A percentile compares a stretch with the other conserved stretches of the same genome.
These are phyloP conservation scores for Apostichopus parvimensis DNA, from an alignment of 35 echinoderm and acorn worm genomes.

Conservation along the genomic window DNA sequence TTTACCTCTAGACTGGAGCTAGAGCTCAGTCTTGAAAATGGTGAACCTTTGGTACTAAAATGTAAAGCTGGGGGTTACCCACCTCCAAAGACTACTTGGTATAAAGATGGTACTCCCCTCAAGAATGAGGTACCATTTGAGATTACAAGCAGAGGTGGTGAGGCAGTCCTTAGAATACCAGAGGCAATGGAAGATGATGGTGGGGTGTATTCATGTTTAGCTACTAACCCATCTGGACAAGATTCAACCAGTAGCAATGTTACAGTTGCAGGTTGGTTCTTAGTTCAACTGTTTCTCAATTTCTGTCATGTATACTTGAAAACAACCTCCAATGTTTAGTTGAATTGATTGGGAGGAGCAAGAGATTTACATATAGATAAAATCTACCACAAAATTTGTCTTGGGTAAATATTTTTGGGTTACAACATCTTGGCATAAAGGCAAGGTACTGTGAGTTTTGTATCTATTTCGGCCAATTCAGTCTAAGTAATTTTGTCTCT, in stretches of 20 bases:
- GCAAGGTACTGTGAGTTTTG: background rate
- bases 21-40: constrained; percentile 24
- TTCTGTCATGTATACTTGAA: background rate
- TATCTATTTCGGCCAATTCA: background rate
- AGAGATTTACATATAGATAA: background rate
- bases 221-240: constrained; percentile 45
- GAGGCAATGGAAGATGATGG: constrained; percentile 56
- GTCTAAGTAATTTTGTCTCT: background rate
- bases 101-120: constrained; percentile 43
- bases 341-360: background rate
- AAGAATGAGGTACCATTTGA: constrained; percentile 63
- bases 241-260: constrained; percentile 39
- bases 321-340: background rate
- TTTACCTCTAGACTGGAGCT: constrained; percentile 53
- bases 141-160: constrained; percentile 45
- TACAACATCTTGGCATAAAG: background rate
- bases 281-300: background rate
- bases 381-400: background rate
- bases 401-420: background rate
- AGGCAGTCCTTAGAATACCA: constrained; percentile 34
- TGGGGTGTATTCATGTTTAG: constrained; percentile 46
- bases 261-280: constrained; percentile 41
- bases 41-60: constrained; percentile 55
- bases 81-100: constrained; percentile 64
- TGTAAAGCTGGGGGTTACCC: constrained; percentile 62